phyloP scores from a whole-genome alignment of 1,140 invertebrate genomes.

The Eumeta japonica region DNA sequence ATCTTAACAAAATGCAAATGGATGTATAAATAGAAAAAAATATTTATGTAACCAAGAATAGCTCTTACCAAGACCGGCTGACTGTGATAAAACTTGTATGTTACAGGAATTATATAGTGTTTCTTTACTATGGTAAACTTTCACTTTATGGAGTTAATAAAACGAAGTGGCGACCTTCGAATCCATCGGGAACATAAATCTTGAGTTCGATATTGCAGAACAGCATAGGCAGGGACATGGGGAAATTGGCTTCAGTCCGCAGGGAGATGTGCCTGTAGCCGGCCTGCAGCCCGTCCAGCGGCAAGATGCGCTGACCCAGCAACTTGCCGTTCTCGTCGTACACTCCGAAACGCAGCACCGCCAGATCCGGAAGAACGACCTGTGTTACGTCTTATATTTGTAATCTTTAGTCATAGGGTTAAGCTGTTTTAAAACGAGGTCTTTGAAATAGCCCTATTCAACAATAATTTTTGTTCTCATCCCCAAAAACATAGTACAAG shows the following conservation, averaged over 20 bases:
- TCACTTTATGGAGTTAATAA: not conserved
- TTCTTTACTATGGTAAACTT: no score
- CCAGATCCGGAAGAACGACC: slow-evolving; percentile 96
- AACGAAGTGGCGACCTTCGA: slow-evolving; percentile 74
- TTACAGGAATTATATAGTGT: no score
- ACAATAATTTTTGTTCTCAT: no score
- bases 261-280: slow-evolving; percentile 98
- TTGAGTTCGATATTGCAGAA: slow-evolving; percentile 99
- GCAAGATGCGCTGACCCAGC: slow-evolving; percentile 95
- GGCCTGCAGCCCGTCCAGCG: slow-evolving; percentile 94
- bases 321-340: slow-evolving; percentile 98
- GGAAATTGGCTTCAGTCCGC: slow-evolving; percentile 97
- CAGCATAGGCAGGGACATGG: slow-evolving; percentile 96
- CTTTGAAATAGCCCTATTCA: no score
- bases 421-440: no score
- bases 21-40: no score
- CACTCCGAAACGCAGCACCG: slow-evolving; percentile 95
- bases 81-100: no score
- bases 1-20: no score
- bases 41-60: no score
- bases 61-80: no score
- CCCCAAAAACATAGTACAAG: not conserved
- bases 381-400: slow-evolving; percentile 27
- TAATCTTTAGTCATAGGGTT: no score
- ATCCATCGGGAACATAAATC: slow-evolving; percentile 99